Evolutionary conservation across 2,113 vertebrate species (phyloP).

Genomic region (Pterophyllum scalare): DNA sequence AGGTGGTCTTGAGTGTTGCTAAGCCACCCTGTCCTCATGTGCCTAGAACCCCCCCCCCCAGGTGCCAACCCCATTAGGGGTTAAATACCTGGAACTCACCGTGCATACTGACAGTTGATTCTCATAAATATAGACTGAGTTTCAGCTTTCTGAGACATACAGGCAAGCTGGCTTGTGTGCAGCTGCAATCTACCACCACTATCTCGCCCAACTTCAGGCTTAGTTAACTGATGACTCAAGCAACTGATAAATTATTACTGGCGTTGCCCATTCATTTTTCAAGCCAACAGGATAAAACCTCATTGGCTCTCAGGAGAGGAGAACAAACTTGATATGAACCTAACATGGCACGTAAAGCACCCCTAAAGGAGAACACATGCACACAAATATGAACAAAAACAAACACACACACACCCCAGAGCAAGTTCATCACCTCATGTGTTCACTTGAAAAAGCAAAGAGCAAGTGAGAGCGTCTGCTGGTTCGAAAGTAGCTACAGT

Average conservation of each 20-base stretch:
- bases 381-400: constrained; percentile 3
- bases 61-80: not conserved
- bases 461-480: not conserved
- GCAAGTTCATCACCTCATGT: constrained; percentile 32
- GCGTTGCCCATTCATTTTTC: constrained; percentile 44
- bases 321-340: constrained; percentile 52
- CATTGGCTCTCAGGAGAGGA: constrained; percentile 14
- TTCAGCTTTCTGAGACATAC: constrained; percentile 1
- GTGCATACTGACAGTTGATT: no score
- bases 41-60: no score
- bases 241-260: constrained; percentile 52
- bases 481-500: not conserved
- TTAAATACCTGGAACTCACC: not conserved
- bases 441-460: constrained; percentile 31
- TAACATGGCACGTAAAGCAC: constrained; percentile 41
- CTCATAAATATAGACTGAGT: no score
- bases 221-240: constrained; percentile 40
- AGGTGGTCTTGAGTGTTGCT: not conserved
- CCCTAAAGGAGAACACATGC: constrained; percentile 31
- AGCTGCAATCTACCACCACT: constrained; percentile 8
- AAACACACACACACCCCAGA: not conserved
- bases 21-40: not conserved
- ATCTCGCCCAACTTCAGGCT: constrained; percentile 9
- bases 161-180: not conserved
- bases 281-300: constrained; percentile 34